A percentile compares a stretch with the other conserved stretches of the same genome.
Evolutionary conservation across 37 sponge, comb jelly and placozoan genomes (phyloP).

Genomic region (Chondrilla cf. caribensis): DNA sequence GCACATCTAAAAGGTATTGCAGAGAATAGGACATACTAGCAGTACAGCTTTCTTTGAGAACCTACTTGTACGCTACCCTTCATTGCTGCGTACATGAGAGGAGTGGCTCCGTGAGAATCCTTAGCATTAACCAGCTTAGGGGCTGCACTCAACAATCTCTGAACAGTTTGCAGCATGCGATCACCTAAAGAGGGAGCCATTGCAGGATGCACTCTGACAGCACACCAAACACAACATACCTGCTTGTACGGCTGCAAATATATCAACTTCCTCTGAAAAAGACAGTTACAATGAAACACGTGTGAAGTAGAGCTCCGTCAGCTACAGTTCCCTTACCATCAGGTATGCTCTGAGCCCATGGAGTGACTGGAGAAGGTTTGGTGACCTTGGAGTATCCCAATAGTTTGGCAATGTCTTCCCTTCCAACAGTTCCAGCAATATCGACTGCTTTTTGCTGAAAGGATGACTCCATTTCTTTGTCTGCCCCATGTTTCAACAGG

Average conservation of each 20-base stretch:
- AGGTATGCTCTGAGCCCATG: too few species aligned
- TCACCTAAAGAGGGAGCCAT: too few species aligned
- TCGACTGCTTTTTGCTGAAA: constrained; percentile 31
- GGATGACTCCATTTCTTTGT: constrained; percentile 36
- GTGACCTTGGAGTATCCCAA: background rate
- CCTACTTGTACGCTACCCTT: constrained; percentile 59
- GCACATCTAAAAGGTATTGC: constrained; percentile 25
- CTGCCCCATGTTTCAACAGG: constrained; percentile 51
- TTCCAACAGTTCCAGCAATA: constrained; percentile 40
- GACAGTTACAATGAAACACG: too few species aligned
- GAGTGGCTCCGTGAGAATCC: constrained; percentile 81
- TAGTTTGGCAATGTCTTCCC: constrained; percentile 20
- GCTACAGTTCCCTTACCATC: too few species aligned
- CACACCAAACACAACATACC: background rate
- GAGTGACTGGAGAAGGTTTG: background rate
- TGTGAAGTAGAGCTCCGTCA: too few species aligned
- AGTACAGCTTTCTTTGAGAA: background rate
- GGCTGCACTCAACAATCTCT: constrained; percentile 14
- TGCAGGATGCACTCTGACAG: too few species aligned
- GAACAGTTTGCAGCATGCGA: too few species aligned
- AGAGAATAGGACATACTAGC: background rate
- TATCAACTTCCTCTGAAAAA: background rate
- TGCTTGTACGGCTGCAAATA: background rate
- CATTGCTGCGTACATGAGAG: constrained; percentile 84
- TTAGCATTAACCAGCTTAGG: constrained; percentile 9